Evolutionary conservation across 2,888 invertebrate genomes (phyloP).

Genomic region (Ichneumoninae sp.): DNA sequence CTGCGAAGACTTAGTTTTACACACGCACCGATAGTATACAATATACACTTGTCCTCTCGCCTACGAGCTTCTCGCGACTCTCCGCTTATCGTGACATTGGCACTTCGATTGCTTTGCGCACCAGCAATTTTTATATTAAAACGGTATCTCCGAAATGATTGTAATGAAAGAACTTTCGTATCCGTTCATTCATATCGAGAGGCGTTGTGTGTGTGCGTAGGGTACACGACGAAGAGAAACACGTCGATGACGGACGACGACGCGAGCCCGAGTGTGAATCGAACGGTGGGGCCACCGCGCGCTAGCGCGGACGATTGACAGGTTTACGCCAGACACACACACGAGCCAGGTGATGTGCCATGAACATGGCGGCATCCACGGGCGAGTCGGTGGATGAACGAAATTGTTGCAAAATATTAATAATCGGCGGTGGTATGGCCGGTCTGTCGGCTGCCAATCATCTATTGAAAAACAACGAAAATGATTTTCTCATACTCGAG

Average conservation of each 20-base stretch:
- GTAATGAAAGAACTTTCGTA: neutral
- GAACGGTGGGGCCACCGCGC: neutral
- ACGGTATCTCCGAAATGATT: neutral
- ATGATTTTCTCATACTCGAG: constrained; percentile 92
- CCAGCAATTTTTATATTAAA: neutral
- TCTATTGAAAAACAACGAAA: constrained; percentile 91
- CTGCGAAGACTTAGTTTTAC: constrained; percentile 17
- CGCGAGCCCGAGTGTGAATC: neutral
- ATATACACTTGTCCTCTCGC: neutral
- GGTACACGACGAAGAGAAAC: neutral
- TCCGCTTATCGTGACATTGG: neutral
- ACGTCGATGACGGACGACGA: constrained; percentile 2
- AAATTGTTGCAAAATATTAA: constrained; percentile 89
- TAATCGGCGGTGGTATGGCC: constrained; percentile 94
- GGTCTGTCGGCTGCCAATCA: constrained; percentile 94
- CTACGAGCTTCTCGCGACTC: neutral
- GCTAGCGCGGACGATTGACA: constrained; percentile 24
- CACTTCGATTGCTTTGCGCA: neutral
- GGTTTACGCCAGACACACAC: constrained; percentile 9
- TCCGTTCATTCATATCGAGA: constrained; percentile 35
- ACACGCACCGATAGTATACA: constrained; percentile 13
- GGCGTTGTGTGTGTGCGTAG: neutral
- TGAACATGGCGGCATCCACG: constrained; percentile 82
- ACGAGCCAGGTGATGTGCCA: constrained; percentile 66
- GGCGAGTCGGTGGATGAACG: constrained; percentile 79